Conservation (phyloP, 1,140 invertebrate species). For the Dreissena polymorpha region DNA sequence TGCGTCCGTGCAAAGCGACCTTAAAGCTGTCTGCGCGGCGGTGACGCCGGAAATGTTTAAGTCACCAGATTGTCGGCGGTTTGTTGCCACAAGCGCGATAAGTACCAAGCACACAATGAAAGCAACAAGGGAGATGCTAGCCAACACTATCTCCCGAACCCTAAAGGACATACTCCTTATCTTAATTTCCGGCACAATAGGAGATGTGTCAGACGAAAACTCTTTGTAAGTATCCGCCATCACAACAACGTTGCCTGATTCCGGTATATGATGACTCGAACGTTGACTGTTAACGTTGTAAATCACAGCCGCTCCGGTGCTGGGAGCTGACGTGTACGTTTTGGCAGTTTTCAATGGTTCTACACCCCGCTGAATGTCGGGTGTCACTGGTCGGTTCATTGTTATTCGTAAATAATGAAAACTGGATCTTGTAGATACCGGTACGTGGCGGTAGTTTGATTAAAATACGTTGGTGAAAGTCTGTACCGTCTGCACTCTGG, state of each 20-base stretch:
- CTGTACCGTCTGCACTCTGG: too few relatives aligned
- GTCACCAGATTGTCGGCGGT: conserved; percentile 5
- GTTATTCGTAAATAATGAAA: conserved; percentile 1
- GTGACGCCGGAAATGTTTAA: neutral
- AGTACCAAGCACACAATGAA: conserved; percentile 63
- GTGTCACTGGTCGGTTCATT: conserved; percentile 26
- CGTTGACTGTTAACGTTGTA: conserved; percentile 19
- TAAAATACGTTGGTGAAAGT: too few relatives aligned
- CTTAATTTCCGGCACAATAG: conserved; percentile 60
- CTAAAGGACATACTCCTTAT: conserved; percentile 59
- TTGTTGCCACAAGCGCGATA: conserved; percentile 59
- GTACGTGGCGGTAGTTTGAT: too few relatives aligned
- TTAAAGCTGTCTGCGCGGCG: conserved; percentile 35
- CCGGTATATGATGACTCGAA: neutral
- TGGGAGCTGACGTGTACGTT: conserved; percentile 23
- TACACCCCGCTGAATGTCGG: conserved; percentile 20
- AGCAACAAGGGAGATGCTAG: conserved; percentile 44
- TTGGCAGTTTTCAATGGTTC: conserved; percentile 30
- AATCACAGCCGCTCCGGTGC: conserved; percentile 28
- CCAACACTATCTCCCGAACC: conserved; percentile 63
- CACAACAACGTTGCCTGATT: neutral
- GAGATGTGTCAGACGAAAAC: conserved; percentile 60
- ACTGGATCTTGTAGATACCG: neutral
- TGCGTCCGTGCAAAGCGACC: conserved; percentile 57
- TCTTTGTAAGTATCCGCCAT: conserved; percentile 66